These are phyloP conservation scores for Pantelozetes paolii DNA, from an alignment of 2,888 invertebrate genomes.

Conservation along the genomic window DNA sequence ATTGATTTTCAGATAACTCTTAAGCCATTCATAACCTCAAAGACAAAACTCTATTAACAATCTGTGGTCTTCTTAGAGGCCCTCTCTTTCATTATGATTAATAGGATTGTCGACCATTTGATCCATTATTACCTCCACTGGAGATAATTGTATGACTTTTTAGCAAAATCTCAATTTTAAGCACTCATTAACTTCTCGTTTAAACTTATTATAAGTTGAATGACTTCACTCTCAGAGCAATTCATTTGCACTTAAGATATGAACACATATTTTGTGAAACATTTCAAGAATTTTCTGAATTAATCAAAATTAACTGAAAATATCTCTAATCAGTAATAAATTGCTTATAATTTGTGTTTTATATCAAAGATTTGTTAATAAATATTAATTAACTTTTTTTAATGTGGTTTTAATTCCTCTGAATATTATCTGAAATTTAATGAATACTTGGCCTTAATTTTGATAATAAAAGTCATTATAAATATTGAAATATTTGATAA, in stretches of 20 bases:
- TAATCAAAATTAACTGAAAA: conserved; percentile 5
- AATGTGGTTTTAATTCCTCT: not conserved
- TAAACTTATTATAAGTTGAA: conserved; percentile 5
- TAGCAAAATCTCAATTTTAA: not conserved
- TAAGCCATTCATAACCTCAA: not conserved
- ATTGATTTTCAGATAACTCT: conserved; percentile 23
- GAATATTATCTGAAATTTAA: not conserved
- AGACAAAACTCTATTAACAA: not conserved
- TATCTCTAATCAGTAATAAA: not conserved
- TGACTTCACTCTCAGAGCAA: not conserved
- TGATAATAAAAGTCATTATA: too few relatives aligned
- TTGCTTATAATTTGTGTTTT: conserved; percentile 8
- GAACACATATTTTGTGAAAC: not conserved
- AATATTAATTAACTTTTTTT: conserved; percentile 26
- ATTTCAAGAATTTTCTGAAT: not conserved
- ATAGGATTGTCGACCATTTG: not conserved
- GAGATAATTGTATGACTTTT: conserved; percentile 20
- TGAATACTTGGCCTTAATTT: too few relatives aligned
- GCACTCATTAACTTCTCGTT: not conserved
- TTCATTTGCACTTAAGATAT: conserved; percentile 2
- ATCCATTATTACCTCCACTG: not conserved
- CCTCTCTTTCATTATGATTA: not conserved
- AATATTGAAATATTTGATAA: too few relatives aligned
- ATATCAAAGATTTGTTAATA: conserved; percentile 9
- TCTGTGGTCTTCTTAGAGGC: not conserved